phyloP scores from a whole-genome alignment of 2,888 invertebrate species.

The Drosophila mayaguana region DNA sequence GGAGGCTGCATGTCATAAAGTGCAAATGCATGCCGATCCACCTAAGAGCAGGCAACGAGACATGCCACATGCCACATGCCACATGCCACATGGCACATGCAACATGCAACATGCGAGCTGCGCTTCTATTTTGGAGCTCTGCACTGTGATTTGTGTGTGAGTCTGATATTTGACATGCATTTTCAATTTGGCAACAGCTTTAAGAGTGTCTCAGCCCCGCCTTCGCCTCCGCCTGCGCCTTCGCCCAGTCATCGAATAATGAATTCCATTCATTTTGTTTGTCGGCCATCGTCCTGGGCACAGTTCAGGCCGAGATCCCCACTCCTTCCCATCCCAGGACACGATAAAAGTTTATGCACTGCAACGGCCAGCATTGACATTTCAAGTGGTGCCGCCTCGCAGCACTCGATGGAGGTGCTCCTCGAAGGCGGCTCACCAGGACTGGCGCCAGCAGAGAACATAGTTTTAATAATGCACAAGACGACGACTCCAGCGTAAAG shows the following conservation, averaged over 20 bases:
- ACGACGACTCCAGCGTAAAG: slow-evolving; percentile 68
- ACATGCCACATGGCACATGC: slow-evolving; percentile 14
- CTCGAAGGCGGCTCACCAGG: slow-evolving; percentile 41
- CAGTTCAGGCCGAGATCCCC: slow-evolving; percentile 28
- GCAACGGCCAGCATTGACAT: slow-evolving; percentile 77
- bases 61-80: slow-evolving; percentile 38
- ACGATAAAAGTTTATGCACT: slow-evolving; percentile 81
- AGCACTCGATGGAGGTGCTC: slow-evolving; percentile 7
- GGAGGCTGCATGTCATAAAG: slow-evolving; percentile 68
- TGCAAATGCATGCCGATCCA: slow-evolving; percentile 49
- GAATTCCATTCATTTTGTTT: slow-evolving; percentile 80
- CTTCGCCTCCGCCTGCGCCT: slow-evolving; percentile 21
- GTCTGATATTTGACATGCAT: slow-evolving; percentile 81
- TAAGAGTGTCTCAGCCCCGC: slow-evolving; percentile 41
- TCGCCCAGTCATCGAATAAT: slow-evolving; percentile 66
- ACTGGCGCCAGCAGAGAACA: slow-evolving; percentile 73
- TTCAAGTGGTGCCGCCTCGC: slow-evolving; percentile 68
- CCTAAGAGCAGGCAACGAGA: slow-evolving; percentile 55
- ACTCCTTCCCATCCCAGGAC: slow-evolving; percentile 9
- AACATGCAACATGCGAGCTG: slow-evolving; percentile 23
- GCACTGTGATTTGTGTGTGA: slow-evolving; percentile 65
- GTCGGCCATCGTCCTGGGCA: slow-evolving; percentile 51
- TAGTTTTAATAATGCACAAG: slow-evolving; percentile 81
- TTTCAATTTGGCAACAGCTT: slow-evolving; percentile 79
- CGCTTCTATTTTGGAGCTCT: slow-evolving; percentile 22